Base-by-base conservation (phyloP, 2,797 vertebrate species). In the Mionectes olivaceus region DNA sequence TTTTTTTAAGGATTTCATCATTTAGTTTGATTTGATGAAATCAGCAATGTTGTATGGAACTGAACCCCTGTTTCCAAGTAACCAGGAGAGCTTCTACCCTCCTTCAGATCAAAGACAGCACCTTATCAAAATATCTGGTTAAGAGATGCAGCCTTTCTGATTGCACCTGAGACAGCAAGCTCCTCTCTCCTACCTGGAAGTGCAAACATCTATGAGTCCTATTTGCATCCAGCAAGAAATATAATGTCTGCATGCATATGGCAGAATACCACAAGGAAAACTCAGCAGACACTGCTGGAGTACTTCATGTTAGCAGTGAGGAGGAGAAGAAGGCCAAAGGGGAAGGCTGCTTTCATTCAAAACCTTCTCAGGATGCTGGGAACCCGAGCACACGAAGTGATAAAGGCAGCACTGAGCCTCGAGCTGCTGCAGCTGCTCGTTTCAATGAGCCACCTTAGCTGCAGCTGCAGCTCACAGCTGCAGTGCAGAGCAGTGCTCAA, bases 191-290 rank as follows among this genome's bases (percentile, higher is more conserved):
- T 61, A 43, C 49, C 33, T 59, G 5, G 50, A 79, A 64, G 13
- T 22, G 53, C 37, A 75, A n/a, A 83, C 83, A 16, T 35, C 23
- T 13, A 6, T 1, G 3, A 27, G 23, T 18, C 4, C 21, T 27
- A 37, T 81, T 1, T 49, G 32, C 28, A 84, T 27, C 23, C 33
- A 60, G 50, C 22, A 76, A 75, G 53, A 75, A 87, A 83, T 47
- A 37, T 2, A 39, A 9, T 4, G 3, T 28, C 52, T 68, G 55
- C 50, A 64, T 0, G 0, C 11, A 49, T 7, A 24, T 2, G 3
- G 25, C 32, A 46, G 49, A 76, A 67, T 17, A 71, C 18, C 19
- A 23, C 5, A 43, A 70, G 19, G 28, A 81, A 71, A 90, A 59
- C 24, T 21, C 55, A 65, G 47, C 4, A 60, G n/a, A 56, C 30